These are phyloP conservation scores for Drosophila putrida DNA, from an alignment of 2,888 invertebrate species.

Conservation along the genomic window DNA sequence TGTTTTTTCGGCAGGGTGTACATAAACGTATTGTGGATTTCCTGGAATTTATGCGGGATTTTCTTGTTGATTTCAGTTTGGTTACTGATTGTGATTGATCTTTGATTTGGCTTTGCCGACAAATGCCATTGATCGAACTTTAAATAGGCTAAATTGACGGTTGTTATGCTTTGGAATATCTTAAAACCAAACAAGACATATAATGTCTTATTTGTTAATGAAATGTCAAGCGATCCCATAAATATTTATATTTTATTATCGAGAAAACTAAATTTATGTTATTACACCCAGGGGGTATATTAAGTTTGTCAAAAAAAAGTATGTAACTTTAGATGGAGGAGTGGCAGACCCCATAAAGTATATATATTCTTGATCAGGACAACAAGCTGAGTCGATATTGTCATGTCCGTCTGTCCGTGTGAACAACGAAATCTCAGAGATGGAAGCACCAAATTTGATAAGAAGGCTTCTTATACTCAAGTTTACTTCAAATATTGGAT, in stretches of 20 bases:
- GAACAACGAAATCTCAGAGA: too few relatives aligned
- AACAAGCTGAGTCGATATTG: too few relatives aligned
- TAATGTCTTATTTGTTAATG: background rate
- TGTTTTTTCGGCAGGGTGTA: background rate
- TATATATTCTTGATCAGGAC: too few relatives aligned
- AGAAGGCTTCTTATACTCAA: too few relatives aligned
- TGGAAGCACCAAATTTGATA: too few relatives aligned
- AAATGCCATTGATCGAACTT: constrained; percentile 28
- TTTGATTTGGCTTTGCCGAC: constrained; percentile 60
- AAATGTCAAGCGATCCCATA: background rate
- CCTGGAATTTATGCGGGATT: constrained; percentile 79
- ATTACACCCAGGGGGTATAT: too few relatives aligned
- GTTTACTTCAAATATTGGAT: too few relatives aligned
- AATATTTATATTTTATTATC: background rate
- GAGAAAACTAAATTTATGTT: background rate
- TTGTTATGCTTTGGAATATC: constrained; percentile 9
- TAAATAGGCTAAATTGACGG: constrained; percentile 31
- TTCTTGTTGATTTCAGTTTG: constrained; percentile 31
- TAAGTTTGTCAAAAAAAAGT: too few relatives aligned
- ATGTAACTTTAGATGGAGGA: too few relatives aligned
- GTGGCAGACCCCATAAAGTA: too few relatives aligned
- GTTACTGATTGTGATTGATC: constrained; percentile 72
- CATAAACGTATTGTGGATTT: constrained; percentile 68
- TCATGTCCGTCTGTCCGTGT: too few relatives aligned
- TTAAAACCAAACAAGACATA: background rate